phyloP scores from a whole-genome alignment of 2,888 invertebrate genomes.

The Adelognathus sp. region DNA sequence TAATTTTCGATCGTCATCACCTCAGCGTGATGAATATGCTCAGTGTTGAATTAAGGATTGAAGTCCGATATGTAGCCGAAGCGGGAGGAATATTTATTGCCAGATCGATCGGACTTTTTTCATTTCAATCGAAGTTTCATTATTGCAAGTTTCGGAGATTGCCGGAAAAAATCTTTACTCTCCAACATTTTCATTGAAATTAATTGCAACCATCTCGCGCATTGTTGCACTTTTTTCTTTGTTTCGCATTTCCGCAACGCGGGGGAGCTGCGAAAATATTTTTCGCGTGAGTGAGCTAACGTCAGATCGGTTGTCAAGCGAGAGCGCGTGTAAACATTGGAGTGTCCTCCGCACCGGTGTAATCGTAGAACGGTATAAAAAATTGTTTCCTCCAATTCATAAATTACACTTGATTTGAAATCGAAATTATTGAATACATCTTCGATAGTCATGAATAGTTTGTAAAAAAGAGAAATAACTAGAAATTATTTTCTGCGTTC shows the following conservation, averaged over 20 bases:
- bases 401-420: not conserved
- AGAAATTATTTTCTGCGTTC: too few species aligned
- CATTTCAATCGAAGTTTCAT: too few species aligned
- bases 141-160: too few species aligned
- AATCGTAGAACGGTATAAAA: constrained; percentile 1
- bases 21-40: not conserved
- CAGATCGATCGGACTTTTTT: too few species aligned
- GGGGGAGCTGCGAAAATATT: constrained; percentile 6
- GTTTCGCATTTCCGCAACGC: constrained; percentile 9
- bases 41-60: not conserved
- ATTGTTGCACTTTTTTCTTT: not conserved
- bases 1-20: not conserved
- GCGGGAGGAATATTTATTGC: not conserved
- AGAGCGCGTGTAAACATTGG: constrained; percentile 24
- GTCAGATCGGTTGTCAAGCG: constrained; percentile 30
- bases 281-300: not conserved
- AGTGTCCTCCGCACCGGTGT: not conserved
- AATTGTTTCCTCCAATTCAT: not conserved
- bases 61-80: not conserved
- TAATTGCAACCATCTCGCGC: constrained; percentile 30
- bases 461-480: too few species aligned
- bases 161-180: too few species aligned
- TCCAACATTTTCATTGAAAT: too few species aligned
- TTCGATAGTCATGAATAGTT: too few species aligned
- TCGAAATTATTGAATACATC: too few species aligned